These are phyloP conservation scores for Trichechus manatus DNA, from an alignment of 2,113 vertebrate genomes.

Conservation along the genomic window DNA sequence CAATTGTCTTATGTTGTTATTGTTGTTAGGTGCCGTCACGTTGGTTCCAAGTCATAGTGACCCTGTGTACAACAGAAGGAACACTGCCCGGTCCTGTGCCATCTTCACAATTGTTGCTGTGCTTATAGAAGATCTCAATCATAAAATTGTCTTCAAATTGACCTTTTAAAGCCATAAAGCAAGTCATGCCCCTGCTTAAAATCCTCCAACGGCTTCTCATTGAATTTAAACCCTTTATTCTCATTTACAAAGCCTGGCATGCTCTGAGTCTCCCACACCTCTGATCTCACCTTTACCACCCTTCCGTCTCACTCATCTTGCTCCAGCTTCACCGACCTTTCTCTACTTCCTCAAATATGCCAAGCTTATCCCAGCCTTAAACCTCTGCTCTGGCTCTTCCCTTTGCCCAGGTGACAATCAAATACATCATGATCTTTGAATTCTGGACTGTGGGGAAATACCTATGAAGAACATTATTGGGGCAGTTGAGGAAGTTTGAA, in stretches of 20 bases:
- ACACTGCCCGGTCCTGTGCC: no score
- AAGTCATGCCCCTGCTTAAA: neutral
- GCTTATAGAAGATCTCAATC: conserved; percentile 1
- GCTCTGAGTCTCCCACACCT: neutral
- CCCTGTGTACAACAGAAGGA: no score
- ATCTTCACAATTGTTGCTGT: no score
- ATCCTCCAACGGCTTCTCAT: neutral
- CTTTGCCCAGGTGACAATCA: neutral
- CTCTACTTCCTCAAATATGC: neutral
- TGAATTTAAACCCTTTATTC: neutral
- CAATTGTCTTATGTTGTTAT: neutral
- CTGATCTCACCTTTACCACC: neutral
- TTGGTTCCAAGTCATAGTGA: no score
- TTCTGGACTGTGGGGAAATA: neutral
- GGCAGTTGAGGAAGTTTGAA: neutral
- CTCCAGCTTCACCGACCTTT: neutral
- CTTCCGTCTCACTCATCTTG: neutral
- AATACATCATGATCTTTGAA: conserved; percentile 5
- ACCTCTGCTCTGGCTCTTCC: neutral
- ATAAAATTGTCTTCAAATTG: neutral
- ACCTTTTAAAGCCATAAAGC: conserved; percentile 53
- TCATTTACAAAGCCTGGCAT: neutral
- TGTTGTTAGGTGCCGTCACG: no score
- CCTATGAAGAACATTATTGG: neutral
- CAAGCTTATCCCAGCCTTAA: neutral